Base-by-base conservation (phyloP, 1,140 invertebrate genomes). In the Ditylenchus dipsaci region DNA sequence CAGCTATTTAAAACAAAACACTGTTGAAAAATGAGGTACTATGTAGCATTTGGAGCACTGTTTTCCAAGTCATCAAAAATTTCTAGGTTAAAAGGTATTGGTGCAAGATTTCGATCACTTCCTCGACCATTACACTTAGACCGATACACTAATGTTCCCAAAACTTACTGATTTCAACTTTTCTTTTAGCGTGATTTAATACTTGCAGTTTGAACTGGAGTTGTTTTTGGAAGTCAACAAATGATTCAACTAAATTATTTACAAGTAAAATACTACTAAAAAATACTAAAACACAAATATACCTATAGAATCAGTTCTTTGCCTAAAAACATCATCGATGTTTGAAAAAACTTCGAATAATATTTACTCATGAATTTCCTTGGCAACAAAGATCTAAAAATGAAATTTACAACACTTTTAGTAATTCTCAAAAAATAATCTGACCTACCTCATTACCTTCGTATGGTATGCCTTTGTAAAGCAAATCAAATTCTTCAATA, bases 181-280 rank as follows among this genome's bases (percentile, higher is more conserved):
- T 61, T 21, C 26, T 43, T 8, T 21, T 61, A 13, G 59, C 59
- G n/a, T 61, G 59, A 27, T 43, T 43, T 3, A 61, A 27, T 3
- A 61, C 59, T 19, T 61, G n/a, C 5, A 61, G 59, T 21, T 61
- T 61, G 59, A 61, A 61, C 29, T 61, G 27, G 59, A 61, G 59
- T 27, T 61, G 59, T n/a, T 61, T 61, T 61, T 61, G 59, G 38
- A 61, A 61, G 29, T 61, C 59, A 13, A 61, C 21, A 61, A 61
- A 61, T 5, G 59, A 61, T 30, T 30, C 59, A 1, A 61, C 29
- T 30, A 38, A 38, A 38, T 5, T 38, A 38, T 38, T 38, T 38
- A 38, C 3, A 38, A 38, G 11, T 38, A 38, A 38, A 38, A 5
- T 38, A n/a, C n/a, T 38, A 11, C 11, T 11, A 5, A 11, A 38